Base-by-base conservation (phyloP, 2,888 invertebrate species). In the Halictus ligatus region DNA sequence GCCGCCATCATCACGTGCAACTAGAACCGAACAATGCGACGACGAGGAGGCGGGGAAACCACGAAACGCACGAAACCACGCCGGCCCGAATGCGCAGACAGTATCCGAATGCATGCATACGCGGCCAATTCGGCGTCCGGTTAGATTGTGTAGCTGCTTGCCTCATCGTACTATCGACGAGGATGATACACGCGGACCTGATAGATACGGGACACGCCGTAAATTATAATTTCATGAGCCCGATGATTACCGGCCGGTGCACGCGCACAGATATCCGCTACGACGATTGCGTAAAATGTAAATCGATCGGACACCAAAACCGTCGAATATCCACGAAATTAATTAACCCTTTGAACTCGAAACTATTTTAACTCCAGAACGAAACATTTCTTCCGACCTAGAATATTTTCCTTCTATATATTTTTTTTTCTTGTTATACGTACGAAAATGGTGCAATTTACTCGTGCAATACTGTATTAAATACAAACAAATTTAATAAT, bases 191-290 rank as follows among this genome's bases (percentile, higher is more conserved):
- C 77, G 25, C 78, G 48, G 77, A 10, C 54, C 67, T 67, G 86
- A 78, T 81, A 83, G 79, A 89, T 78, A 72, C 71, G 54, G 75
- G 78, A 54, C 54, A n/a, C 64, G 50, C 60, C 77, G 74, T 89
- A 83, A 88, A 91, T 90, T 89, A 90, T 86, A 89, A 89, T 90
- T 91, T 87, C 86, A 87, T 84, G 87, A 84, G 78, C 84, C 86
- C 82, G 84, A 88, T 64, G 83, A 88, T 84, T 81, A 79, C 48
- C 48, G 54, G 12, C 25, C 40, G 15, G 48, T 25, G 60, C 25
- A 50, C 75, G 12, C 8, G n/a, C 25, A 48, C 35, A 25, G 69
- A n/a, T 78, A 54, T 54, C 18, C 15, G 3, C 43, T n/a, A 10
- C 43, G 18, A 78, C n/a, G 69, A 78, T 54, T 77, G 18, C 60